phyloP scores from a whole-genome alignment of 37 sponge, comb jelly and placozoan species.

The Eunapius fragilis region DNA sequence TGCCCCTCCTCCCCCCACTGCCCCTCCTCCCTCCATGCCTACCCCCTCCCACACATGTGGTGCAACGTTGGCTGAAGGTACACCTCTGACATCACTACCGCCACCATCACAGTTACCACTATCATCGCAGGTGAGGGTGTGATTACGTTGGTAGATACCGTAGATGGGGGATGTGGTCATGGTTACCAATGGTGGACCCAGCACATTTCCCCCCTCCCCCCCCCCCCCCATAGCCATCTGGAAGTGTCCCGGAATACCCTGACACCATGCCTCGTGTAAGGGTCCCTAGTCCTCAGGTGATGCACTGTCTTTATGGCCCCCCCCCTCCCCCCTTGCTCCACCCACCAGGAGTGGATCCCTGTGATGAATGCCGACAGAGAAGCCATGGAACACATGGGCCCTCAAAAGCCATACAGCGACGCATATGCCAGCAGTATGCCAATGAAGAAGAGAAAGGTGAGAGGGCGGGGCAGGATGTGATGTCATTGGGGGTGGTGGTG shows the following conservation, averaged over 20 bases:
- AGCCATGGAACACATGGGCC: neutral
- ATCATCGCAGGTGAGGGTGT: neutral
- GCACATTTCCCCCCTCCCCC: neutral
- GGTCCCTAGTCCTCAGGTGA: neutral
- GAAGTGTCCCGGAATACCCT: neutral
- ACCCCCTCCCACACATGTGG: neutral
- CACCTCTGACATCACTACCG: neutral
- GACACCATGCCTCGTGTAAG: slow-evolving; percentile 29
- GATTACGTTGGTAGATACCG: neutral
- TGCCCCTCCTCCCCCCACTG: no score
- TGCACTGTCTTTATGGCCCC: neutral
- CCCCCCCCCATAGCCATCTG: neutral
- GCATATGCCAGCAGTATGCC: slow-evolving; percentile 71
- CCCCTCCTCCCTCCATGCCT: neutral
- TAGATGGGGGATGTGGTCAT: neutral
- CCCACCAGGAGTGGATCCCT: slow-evolving; percentile 58
- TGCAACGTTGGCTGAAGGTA: neutral
- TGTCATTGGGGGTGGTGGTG: neutral
- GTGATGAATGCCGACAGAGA: slow-evolving; percentile 33
- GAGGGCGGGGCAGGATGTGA: neutral
- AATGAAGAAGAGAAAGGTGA: slow-evolving; percentile 66
- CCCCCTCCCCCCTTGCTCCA: neutral
- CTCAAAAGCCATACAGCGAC: slow-evolving; percentile 47
- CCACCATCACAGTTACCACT: neutral
- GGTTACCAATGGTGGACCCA: neutral